These are phyloP conservation scores for Drosophila meridionalis DNA, from an alignment of 2,888 invertebrate genomes.

Conservation along the genomic window DNA sequence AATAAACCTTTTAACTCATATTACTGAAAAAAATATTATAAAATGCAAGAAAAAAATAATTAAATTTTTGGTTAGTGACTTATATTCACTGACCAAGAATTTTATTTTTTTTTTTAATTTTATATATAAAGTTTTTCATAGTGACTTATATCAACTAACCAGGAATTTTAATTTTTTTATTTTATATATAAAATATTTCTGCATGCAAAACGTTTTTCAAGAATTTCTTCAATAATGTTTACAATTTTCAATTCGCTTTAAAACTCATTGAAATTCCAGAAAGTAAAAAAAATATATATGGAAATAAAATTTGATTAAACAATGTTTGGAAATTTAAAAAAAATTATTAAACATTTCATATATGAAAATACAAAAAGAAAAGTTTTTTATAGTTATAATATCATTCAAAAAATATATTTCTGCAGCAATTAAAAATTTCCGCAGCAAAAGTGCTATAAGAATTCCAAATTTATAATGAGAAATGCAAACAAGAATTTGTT, in stretches of 20 bases:
- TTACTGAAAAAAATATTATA: no score
- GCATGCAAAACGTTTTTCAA: background rate
- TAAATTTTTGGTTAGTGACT: no score
- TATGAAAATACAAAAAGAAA: background rate
- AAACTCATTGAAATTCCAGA: background rate
- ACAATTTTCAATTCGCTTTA: background rate
- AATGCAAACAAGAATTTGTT: slow-evolving; percentile 19
- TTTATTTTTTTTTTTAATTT: no score
- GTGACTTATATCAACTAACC: no score
- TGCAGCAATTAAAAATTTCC: slow-evolving; percentile 12
- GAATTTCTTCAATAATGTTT: background rate
- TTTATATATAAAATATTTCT: no score
- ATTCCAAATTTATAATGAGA: slow-evolving; percentile 11
- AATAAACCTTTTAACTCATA: no score
- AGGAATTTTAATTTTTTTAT: no score
- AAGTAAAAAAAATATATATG: background rate
- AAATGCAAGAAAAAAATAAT: no score
- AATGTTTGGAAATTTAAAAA: background rate
- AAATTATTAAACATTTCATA: background rate
- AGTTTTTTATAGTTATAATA: background rate
- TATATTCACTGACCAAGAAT: no score
- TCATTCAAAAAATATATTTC: background rate
- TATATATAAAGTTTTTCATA: no score
- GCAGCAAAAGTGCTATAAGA: background rate
- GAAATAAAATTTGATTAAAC: background rate